Conservation (phyloP, 2,113 vertebrate species). For the Lamprologus lemairii region DNA sequence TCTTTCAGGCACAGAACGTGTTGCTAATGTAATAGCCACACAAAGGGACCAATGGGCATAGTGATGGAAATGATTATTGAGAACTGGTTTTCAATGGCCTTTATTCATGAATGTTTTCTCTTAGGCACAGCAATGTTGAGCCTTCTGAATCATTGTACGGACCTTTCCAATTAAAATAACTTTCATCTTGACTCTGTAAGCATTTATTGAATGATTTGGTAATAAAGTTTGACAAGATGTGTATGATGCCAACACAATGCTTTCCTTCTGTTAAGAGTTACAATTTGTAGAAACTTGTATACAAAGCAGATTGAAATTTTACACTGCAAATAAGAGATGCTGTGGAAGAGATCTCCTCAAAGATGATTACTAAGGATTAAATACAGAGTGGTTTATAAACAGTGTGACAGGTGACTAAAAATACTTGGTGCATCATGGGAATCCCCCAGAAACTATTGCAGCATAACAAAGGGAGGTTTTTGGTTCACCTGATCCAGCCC, state of each 20-base stretch:
- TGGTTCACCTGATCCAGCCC: neutral
- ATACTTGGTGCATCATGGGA: neutral
- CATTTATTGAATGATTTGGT: neutral
- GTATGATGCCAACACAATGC: neutral
- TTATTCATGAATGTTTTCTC: neutral
- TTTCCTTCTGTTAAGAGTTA: neutral
- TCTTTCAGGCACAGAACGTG: neutral
- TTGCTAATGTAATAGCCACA: neutral
- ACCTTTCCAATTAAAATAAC: neutral
- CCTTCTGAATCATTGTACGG: fast-evolving
- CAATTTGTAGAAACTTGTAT: neutral
- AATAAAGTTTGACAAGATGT: neutral
- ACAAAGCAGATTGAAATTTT: neutral
- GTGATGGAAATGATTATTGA: fast-evolving
- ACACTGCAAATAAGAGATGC: neutral
- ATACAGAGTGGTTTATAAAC: neutral
- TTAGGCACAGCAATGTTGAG: neutral
- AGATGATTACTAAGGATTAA: fast-evolving
- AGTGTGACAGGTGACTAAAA: fast-evolving
- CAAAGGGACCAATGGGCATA: neutral
- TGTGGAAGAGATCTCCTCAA: neutral
- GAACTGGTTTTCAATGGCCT: neutral
- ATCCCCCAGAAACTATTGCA: neutral
- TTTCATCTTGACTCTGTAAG: neutral
- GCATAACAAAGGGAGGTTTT: fast-evolving